Evolutionary conservation across 1,140 invertebrate genomes (phyloP), one percentile per base, ranked within the genome.

Genomic region (Littorina saxatilis): DNA sequence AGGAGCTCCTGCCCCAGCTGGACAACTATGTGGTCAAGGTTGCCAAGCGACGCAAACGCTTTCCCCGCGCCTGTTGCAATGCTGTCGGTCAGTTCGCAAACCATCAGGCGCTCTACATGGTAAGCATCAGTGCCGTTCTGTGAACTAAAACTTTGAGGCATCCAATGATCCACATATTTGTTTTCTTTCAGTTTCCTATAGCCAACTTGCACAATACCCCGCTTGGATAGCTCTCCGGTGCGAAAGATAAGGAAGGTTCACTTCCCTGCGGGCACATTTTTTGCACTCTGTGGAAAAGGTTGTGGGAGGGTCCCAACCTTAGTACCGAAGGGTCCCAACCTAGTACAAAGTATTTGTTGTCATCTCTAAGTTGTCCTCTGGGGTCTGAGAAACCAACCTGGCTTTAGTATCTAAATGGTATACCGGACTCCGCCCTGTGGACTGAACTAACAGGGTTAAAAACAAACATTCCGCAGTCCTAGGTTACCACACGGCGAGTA

Each of bases 81-180:
- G 79, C 68, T 70, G 70, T 74, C 5, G 58, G 39, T 15, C 68
- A 80, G 29, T 73, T 52, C 29, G 27, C 52, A 29, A 80, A 80
- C 66, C 68, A 73, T 32, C 68, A 80, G 66, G 79, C 79, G 15
- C 32, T 50, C 17, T 80, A 80, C 47, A 32, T 80, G 79, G 79
- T 80, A 52, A 55, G 74, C 13, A 15, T 15, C n/a, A 23, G 7
- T 63, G 72, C 4, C 9, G 35, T n/a, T 50, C 13, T 11, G n/a
- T 13, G 43, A 3, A 4, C 2, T 0, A 29, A 23, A 27, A 40
- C 15, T 40, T 29, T 20, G 35, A 37, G 11, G 7, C 32, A 15
- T 70, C 17, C 13, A 11, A 35, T 37, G 66, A 3, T 35, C n/a
- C 27, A 27, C 32, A 27, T 32, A 15, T 15, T n/a, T 66, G 32